A percentile compares a stretch with the other conserved stretches of the same genome.
Conservation (phyloP, 1,140 invertebrate species). For the Grapholita molesta region DNA sequence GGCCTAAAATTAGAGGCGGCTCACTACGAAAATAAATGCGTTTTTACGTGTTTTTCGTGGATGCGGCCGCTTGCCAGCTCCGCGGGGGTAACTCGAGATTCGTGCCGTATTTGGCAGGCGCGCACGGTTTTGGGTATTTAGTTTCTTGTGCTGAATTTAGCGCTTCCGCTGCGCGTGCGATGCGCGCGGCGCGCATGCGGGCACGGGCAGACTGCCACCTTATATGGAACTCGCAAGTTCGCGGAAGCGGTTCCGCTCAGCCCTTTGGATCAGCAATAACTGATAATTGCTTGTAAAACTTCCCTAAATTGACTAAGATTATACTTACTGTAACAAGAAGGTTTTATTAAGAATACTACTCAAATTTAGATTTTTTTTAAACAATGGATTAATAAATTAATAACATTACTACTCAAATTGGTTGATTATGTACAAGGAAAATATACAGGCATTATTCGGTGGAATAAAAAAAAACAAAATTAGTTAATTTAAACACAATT, state of each 20-base stretch:
- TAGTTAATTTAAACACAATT: no score
- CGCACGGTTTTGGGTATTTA: conserved; percentile 69
- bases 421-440: no score
- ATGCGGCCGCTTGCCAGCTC: conserved; percentile 42
- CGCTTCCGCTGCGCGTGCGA: conserved; percentile 33
- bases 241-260: neutral
- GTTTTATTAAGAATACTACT: neutral
- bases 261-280: neutral
- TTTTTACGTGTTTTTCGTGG: conserved; percentile 69
- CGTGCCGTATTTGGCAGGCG: conserved; percentile 67
- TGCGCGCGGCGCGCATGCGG: neutral
- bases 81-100: conserved; percentile 64
- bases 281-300: neutral
- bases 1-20: conserved; percentile 75
- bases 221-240: conserved; percentile 44
- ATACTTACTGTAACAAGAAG: neutral
- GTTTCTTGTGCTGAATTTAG: conserved; percentile 53
- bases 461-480: no score
- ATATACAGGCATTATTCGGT: no score
- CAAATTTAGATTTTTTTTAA: no score
- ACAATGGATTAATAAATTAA: no score
- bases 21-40: conserved; percentile 73
- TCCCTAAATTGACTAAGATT: neutral
- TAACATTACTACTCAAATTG: no score
- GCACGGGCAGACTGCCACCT: conserved; percentile 27